Conservation (phyloP, 1,140 invertebrate species). For the Phthorimaea operculella region DNA sequence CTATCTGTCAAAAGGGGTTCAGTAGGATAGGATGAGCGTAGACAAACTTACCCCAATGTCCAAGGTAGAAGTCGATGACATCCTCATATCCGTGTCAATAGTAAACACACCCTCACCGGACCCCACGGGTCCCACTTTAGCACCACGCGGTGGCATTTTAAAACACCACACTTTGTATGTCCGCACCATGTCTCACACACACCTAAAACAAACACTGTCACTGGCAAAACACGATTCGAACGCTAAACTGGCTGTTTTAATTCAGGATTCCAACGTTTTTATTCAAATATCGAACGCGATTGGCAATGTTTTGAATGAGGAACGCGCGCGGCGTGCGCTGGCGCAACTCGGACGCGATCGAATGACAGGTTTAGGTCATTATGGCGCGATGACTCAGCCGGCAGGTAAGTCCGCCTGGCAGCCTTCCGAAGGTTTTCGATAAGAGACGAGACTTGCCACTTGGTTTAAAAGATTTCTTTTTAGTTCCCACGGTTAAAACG, state of each 20-base stretch:
- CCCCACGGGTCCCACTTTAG: constrained; percentile 44
- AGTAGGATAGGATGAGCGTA: no score
- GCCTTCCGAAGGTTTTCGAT: neutral
- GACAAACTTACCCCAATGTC: constrained; percentile 47
- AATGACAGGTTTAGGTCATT: constrained; percentile 59
- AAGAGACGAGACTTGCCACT: neutral
- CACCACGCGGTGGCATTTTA: constrained; percentile 38
- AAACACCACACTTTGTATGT: constrained; percentile 48
- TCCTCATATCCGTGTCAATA: constrained; percentile 28
- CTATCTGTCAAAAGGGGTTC: no score
- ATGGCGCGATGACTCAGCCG: constrained; percentile 34
- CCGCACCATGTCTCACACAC: constrained; percentile 36
- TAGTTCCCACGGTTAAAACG: no score
- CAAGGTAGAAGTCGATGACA: constrained; percentile 54
- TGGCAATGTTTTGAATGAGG: constrained; percentile 13
- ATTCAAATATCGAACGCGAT: constrained; percentile 14
- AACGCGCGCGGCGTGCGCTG: constrained; percentile 33
- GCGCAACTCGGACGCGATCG: constrained; percentile 33
- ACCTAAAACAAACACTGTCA: no score
- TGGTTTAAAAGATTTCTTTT: no score
- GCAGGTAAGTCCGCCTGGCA: constrained; percentile 26
- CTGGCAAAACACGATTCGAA: no score
- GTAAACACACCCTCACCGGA: constrained; percentile 43
- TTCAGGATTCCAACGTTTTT: constrained; percentile 7
- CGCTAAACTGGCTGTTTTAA: neutral